Percentiles rank a stretch among this genome's conserved stretches.
phyloP scores from a whole-genome alignment of 2,888 invertebrate species.

The Orthosia incerta region DNA sequence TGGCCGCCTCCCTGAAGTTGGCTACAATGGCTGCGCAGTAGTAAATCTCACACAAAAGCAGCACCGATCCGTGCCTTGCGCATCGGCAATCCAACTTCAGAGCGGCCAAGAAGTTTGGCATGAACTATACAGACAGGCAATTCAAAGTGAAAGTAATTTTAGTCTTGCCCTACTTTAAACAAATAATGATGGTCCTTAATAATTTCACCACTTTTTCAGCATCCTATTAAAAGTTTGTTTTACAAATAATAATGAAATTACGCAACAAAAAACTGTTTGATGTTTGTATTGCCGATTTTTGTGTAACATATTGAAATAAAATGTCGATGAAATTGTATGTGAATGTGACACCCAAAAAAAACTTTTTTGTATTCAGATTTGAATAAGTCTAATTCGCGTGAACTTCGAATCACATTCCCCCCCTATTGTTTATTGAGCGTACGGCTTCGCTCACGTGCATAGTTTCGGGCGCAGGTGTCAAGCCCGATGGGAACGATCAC shows the following conservation, averaged over 20 bases:
- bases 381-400: conserved; percentile 18
- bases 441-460: conserved; percentile 54
- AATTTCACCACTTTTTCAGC: not conserved
- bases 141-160: not conserved
- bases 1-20: too few species aligned
- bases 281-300: not conserved
- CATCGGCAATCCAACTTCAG: too few species aligned
- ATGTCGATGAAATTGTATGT: not conserved
- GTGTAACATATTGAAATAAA: not conserved
- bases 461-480: conserved; percentile 27
- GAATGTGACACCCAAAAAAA: not conserved
- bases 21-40: too few species aligned
- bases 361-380: not conserved
- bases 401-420: conserved; percentile 21
- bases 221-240: not conserved
- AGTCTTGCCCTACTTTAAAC: not conserved
- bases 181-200: not conserved
- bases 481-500: conserved; percentile 43
- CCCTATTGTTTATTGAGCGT: conserved; percentile 26
- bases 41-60: too few species aligned
- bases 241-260: not conserved
- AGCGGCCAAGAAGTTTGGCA: too few species aligned
- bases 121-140: not conserved
- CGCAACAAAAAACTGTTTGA: not conserved
- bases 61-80: too few species aligned